These are phyloP conservation scores for Idaea straminata DNA, from an alignment of 2,888 invertebrate species.

Conservation along the genomic window DNA sequence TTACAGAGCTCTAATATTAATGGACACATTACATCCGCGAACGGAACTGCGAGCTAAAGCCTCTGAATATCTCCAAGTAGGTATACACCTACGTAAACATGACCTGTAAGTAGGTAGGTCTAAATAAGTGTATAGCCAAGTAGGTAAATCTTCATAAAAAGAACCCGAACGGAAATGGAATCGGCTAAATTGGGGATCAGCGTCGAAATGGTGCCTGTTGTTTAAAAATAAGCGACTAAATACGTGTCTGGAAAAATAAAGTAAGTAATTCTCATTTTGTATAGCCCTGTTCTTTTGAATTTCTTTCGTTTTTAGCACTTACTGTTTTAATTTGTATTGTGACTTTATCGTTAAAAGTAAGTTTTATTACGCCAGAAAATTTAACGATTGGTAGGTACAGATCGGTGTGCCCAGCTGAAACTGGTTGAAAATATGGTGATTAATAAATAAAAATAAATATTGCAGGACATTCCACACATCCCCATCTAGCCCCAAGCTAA, in stretches of 20 bases:
- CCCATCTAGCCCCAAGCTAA: no score
- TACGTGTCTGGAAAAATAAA: slow-evolving; percentile 12
- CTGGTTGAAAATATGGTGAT: no score
- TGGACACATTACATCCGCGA: background rate
- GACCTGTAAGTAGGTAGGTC: background rate
- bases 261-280: background rate
- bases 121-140: background rate
- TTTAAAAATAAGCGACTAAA: slow-evolving; percentile 15
- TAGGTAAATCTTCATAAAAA: background rate
- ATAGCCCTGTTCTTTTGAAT: background rate
- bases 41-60: background rate
- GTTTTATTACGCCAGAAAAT: background rate
- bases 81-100: background rate
- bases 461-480: no score
- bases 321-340: background rate
- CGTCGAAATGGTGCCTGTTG: slow-evolving; percentile 15
- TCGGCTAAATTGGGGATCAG: slow-evolving; percentile 17
- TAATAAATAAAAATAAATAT: no score
- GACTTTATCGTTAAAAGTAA: background rate
- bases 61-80: background rate
- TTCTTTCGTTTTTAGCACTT: background rate
- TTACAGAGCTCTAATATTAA: background rate
- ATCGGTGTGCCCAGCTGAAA: background rate
- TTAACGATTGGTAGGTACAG: background rate
- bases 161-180: slow-evolving; percentile 9